phyloP scores from a whole-genome alignment of 1,140 invertebrate species.

The Dendroctonus ponderosae region DNA sequence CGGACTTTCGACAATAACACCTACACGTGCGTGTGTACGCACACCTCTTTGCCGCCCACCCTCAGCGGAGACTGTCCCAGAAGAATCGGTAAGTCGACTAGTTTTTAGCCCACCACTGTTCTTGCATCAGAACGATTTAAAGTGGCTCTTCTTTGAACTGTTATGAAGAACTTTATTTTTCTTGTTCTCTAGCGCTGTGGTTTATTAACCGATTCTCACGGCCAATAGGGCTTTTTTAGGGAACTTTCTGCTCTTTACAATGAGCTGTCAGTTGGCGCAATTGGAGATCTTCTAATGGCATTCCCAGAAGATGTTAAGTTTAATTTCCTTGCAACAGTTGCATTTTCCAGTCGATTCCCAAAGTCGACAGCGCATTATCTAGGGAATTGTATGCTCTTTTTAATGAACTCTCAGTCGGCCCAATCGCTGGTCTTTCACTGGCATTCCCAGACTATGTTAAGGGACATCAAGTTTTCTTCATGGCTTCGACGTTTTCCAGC shows the following conservation, averaged over 20 bases:
- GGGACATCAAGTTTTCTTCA: too few relatives aligned
- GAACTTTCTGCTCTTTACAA: not conserved
- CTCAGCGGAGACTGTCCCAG: slow-evolving; percentile 63
- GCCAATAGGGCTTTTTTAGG: not conserved
- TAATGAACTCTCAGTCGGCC: too few relatives aligned
- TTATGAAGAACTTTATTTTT: not conserved
- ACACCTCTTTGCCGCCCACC: slow-evolving; percentile 61
- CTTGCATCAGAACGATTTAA: slow-evolving; percentile 12
- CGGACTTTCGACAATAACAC: slow-evolving; percentile 51
- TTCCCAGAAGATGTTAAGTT: too few relatives aligned
- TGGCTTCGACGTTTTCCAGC: too few relatives aligned
- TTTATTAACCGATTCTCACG: not conserved
- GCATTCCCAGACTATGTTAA: too few relatives aligned
- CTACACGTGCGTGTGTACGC: slow-evolving; percentile 65
- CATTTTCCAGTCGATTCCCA: too few relatives aligned
- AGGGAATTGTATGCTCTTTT: too few relatives aligned
- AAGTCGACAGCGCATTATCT: too few relatives aligned
- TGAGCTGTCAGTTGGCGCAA: not conserved
- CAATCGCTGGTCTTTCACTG: too few relatives aligned
- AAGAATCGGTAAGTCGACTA: slow-evolving; percentile 52
- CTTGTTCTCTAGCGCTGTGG: not conserved
- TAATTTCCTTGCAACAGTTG: too few relatives aligned
- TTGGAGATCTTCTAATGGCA: too few relatives aligned
- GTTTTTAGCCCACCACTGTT: not conserved
- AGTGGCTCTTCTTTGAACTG: not conserved